Evolutionary conservation across 2,888 invertebrate genomes (phyloP), one percentile per base, ranked within the genome.

Genomic region (Drosophila mercatorum): DNA sequence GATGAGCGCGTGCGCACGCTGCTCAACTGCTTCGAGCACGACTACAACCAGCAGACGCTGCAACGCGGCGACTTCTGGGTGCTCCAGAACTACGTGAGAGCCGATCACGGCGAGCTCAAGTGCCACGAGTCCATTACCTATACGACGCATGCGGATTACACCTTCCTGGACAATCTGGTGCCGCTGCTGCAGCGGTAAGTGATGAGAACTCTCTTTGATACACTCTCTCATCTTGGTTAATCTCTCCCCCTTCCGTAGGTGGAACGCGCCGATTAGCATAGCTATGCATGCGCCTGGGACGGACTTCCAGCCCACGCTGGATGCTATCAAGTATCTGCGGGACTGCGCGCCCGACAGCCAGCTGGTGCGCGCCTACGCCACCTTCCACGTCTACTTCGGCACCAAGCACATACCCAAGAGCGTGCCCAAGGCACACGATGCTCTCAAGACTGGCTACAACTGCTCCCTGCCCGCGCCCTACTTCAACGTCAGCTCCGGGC

Each of bases 131-230:
- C 95, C 80, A 95, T 98, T 78, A 98, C 98, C 1, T 97, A 98
- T 91, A 97, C 98, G 41, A 98, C 98, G 14, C 98, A 98, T 92
- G 97, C 97, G 5, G 98, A 98, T 90, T 97, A 95, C 93, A 97
- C 97, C 82, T 98, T 97, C 94, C 94, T 98, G 90, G 97, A 98
- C 93, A 98, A 98, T 93, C 94, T 98, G 86, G 95, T 95, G 92
- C 97, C 97, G 70, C 94, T 98, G 86, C 93, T 97, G 91, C 96
- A 97, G 91, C 94, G 96, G 93, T 95, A 80, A 93, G 64, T 10
- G 26, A 53, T 22, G 17, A 0, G 1, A 51, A 0, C 5, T 43
- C 31, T 12, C 36, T 22, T 17, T 17, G 31, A 2, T 12, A 2
- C 7, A 6, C 12, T 14, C 14, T 10, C 38, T 26, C 2, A 22